phyloP scores from a whole-genome alignment of 2,888 invertebrate genomes.

The Cacoxenus indagator region DNA sequence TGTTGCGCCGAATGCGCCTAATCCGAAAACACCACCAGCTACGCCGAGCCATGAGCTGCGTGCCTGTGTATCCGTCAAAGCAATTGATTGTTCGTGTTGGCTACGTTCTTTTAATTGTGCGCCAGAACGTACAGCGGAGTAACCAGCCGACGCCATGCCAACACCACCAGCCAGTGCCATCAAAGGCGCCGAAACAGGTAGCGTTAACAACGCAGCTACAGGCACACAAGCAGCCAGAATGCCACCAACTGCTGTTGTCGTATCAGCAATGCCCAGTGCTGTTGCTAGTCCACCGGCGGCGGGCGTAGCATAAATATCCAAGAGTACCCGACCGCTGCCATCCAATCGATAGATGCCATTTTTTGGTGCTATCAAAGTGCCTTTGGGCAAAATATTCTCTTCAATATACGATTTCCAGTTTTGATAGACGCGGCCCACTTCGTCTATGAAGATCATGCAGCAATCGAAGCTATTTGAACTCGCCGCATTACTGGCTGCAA shows the following conservation, averaged over 20 bases:
- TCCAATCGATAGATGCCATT: slow-evolving; percentile 66
- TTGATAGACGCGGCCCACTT: slow-evolving; percentile 70
- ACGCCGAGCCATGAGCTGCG: slow-evolving; percentile 61
- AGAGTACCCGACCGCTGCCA: slow-evolving; percentile 32
- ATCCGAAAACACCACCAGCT: slow-evolving; percentile 49
- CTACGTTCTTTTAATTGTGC: slow-evolving; percentile 53
- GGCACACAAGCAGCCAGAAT: slow-evolving; percentile 49
- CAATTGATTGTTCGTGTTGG: slow-evolving; percentile 63
- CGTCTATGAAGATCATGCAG: slow-evolving; percentile 68
- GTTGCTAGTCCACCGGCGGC: slow-evolving; percentile 34
- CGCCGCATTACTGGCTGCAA: too few species aligned
- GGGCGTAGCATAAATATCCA: slow-evolving; percentile 57
- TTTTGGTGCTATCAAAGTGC: slow-evolving; percentile 71
- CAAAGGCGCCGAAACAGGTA: slow-evolving; percentile 54
- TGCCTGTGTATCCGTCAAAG: slow-evolving; percentile 53
- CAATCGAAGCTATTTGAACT: slow-evolving; percentile 56
- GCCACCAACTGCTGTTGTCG: slow-evolving; percentile 47
- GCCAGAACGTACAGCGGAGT: slow-evolving; percentile 54
- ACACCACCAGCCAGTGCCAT: slow-evolving; percentile 46
- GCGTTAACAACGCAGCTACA: slow-evolving; percentile 38
- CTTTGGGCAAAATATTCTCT: slow-evolving; percentile 70
- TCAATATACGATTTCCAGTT: slow-evolving; percentile 70
- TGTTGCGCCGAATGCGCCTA: slow-evolving; percentile 62
- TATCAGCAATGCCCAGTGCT: slow-evolving; percentile 44
- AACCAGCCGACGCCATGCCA: slow-evolving; percentile 50